These are phyloP conservation scores for Troglohyphantes excavatus DNA, from an alignment of 2,888 invertebrate genomes.

Conservation along the genomic window DNA sequence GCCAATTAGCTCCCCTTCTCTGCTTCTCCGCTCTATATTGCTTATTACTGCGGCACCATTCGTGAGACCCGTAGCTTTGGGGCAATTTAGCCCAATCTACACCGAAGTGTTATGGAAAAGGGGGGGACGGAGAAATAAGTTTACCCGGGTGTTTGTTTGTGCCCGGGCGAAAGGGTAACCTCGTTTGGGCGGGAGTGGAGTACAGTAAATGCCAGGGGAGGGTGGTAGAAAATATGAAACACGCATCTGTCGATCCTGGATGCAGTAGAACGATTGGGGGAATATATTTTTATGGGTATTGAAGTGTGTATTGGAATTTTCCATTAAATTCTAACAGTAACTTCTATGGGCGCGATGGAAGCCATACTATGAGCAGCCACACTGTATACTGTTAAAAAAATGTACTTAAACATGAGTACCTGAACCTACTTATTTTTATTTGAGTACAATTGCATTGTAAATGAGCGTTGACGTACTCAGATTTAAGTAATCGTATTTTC, in stretches of 20 bases:
- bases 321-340: no score
- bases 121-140: slow-evolving; percentile 56
- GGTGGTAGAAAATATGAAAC: slow-evolving; percentile 5
- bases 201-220: slow-evolving; percentile 67
- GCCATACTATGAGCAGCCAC: no score
- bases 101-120: neutral
- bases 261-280: neutral
- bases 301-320: no score
- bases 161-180: slow-evolving; percentile 55
- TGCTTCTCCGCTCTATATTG: slow-evolving; percentile 72
- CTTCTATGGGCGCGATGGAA: no score
- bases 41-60: slow-evolving; percentile 60
- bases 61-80: slow-evolving; percentile 70
- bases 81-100: slow-evolving; percentile 74
- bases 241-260: neutral
- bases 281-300: no score
- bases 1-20: slow-evolving; percentile 72
- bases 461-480: no score
- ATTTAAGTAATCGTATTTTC: no score
- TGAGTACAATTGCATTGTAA: no score
- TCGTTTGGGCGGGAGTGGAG: slow-evolving; percentile 67
- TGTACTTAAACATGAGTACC: no score
- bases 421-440: no score
- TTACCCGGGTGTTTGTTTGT: slow-evolving; percentile 71
- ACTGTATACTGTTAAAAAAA: no score